Conservation (phyloP, 1,140 invertebrate species). For the Adoxophyes honmai region DNA sequence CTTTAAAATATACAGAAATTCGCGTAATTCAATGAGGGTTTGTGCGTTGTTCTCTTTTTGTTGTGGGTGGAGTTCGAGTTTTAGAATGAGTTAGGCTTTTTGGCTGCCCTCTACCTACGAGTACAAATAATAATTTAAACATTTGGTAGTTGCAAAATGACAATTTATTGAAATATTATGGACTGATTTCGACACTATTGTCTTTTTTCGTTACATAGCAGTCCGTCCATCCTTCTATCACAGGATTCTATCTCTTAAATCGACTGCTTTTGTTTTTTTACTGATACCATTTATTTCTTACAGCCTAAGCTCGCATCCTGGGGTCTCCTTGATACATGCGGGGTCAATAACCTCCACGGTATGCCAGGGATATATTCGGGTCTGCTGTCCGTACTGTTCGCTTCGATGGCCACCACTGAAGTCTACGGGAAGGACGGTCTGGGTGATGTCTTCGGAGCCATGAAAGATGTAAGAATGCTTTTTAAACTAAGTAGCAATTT, state of each 20-base stretch:
- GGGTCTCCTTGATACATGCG: constrained; percentile 94
- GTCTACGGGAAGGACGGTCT: constrained; percentile 72
- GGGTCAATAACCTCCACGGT: constrained; percentile 97
- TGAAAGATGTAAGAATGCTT: too few relatives aligned
- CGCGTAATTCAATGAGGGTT: constrained; percentile 8
- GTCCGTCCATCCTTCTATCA: too few relatives aligned
- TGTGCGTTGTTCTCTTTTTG: neutral
- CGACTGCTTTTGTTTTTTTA: too few relatives aligned
- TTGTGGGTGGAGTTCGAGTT: neutral
- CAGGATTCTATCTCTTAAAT: too few relatives aligned
- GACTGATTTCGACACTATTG: too few relatives aligned
- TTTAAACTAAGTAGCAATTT: too few relatives aligned
- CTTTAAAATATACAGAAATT: constrained; percentile 1
- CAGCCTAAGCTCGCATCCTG: constrained; percentile 86
- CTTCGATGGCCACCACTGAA: constrained; percentile 80
- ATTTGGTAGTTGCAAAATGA: too few relatives aligned
- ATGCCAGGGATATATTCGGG: constrained; percentile 94
- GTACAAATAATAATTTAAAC: too few relatives aligned
- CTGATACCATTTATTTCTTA: constrained; percentile 12
- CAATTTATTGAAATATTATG: too few relatives aligned
- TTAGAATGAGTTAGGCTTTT: too few relatives aligned
- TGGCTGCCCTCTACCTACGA: too few relatives aligned
- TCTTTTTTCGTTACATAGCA: too few relatives aligned
- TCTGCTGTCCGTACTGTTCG: constrained; percentile 86
- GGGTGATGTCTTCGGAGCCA: constrained; percentile 79